phyloP scores from a whole-genome alignment of 2,113 vertebrate genomes.

The Chionomys nivalis region DNA sequence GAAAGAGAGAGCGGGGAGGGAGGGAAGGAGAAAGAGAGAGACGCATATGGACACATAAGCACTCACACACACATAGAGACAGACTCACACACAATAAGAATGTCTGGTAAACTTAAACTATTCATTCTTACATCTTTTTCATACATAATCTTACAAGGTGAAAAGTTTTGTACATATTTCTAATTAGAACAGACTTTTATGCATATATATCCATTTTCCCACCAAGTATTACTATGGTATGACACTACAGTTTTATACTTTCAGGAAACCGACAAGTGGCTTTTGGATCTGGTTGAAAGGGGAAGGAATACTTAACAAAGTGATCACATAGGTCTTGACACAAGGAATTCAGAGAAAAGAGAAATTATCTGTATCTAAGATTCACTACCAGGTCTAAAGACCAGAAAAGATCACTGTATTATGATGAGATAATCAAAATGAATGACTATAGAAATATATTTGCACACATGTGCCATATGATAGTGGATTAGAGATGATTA shows the following conservation, averaged over 20 bases:
- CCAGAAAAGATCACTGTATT: not conserved
- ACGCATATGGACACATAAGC: too few species aligned
- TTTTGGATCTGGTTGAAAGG: not conserved
- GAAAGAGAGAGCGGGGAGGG: too few species aligned
- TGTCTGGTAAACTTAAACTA: not conserved
- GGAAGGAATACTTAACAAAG: not conserved
- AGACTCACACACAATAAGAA: not conserved
- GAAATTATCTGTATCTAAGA: not conserved
- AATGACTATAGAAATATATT: not conserved
- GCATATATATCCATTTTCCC: too few species aligned
- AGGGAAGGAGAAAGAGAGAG: too few species aligned
- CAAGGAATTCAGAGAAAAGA: not conserved
- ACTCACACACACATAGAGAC: too few species aligned
- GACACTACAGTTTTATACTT: too few species aligned
- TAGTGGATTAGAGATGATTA: too few species aligned
- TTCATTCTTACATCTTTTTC: not conserved
- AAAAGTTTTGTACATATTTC: not conserved
- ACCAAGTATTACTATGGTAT: too few species aligned
- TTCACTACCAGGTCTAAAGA: not conserved
- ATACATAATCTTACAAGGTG: not conserved
- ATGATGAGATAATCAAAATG: not conserved
- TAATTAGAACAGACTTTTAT: not conserved
- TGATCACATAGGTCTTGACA: not conserved
- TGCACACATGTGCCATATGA: not conserved
- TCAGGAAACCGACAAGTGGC: not conserved